These are phyloP conservation scores for Megaceryle maxima DNA, from an alignment of 2,113 vertebrate species.

Conservation along the genomic window DNA sequence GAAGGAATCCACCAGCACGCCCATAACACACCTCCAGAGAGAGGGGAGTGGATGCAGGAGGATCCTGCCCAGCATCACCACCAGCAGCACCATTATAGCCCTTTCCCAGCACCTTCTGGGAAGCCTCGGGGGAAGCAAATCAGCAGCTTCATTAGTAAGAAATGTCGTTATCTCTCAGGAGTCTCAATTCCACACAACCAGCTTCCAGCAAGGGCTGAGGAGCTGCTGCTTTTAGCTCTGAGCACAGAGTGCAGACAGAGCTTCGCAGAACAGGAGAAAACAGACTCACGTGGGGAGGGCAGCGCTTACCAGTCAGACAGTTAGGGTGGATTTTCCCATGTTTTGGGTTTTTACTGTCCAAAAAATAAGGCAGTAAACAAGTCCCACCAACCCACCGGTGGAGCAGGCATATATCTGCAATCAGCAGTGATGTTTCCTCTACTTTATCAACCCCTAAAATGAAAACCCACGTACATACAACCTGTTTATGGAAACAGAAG, in stretches of 20 bases:
- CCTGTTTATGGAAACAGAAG: background rate
- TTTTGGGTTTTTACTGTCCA: background rate
- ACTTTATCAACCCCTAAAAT: background rate
- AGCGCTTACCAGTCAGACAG: background rate
- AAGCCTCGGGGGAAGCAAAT: background rate
- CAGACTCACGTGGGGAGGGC: background rate
- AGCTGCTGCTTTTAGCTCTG: background rate
- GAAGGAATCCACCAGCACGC: background rate
- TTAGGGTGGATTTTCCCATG: background rate
- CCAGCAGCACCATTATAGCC: background rate
- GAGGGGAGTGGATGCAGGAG: background rate
- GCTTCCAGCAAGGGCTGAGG: background rate
- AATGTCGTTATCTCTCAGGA: background rate
- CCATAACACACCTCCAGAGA: background rate
- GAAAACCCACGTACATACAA: fast-evolving
- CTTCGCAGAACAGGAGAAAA: background rate
- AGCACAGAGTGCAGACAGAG: background rate
- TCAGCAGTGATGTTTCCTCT: background rate
- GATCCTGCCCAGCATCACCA: background rate
- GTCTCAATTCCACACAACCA: background rate
- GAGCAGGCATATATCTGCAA: background rate
- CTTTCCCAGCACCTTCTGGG: background rate
- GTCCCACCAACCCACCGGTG: background rate
- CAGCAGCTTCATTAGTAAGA: background rate
- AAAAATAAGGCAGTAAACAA: background rate